Evolutionary conservation across 2,113 vertebrate species (phyloP), one percentile per base, ranked within the genome.

Genomic region (Notarius lentiginosus): DNA sequence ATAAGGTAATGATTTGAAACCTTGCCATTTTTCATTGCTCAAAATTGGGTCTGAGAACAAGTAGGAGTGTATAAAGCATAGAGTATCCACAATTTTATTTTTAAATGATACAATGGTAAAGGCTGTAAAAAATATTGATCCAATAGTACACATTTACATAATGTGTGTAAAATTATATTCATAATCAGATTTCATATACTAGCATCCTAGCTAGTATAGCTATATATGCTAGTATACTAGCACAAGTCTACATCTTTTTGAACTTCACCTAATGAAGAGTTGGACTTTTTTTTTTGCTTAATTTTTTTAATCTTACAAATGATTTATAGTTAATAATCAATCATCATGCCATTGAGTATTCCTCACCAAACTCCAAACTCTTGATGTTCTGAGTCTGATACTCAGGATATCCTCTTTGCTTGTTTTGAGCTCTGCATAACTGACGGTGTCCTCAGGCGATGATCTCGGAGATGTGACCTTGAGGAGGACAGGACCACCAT

Each of bases 341-440:
- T 6, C 61, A 18, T 61, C 5, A 79, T 34, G 22, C 24, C n/a
- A 41, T 34, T 55, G 70, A 58, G 1, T 10, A 51, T 61, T 61
- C 87, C 92, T 91, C 89, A 95, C 95, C 90, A 83, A 90, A 1
- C 93, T 90, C 92, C 91, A 93, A 27, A 87, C 86, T 17, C 86
- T 55, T 22, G 77, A 80, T 17, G 77, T 80, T 60, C 77, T 80
- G 17, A 84, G 9, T 0, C 77, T 58, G 27, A 60, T 89, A 30
- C 91, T 81, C 87, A 83, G 89, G 20, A 85, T 92, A 84, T 93
- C 88, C 6, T 83, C 60, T 89, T 86, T 92, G 87, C 92, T 91
- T 14, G 91, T 91, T 89, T 91, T 93, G 65, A 94, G 84, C 56
- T 94, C 93, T 7, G 86, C 89, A 89, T 80, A 91, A 86, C 86